These are phyloP conservation scores for Ectobius pallidus DNA, from an alignment of 2,888 invertebrate genomes.

Conservation along the genomic window DNA sequence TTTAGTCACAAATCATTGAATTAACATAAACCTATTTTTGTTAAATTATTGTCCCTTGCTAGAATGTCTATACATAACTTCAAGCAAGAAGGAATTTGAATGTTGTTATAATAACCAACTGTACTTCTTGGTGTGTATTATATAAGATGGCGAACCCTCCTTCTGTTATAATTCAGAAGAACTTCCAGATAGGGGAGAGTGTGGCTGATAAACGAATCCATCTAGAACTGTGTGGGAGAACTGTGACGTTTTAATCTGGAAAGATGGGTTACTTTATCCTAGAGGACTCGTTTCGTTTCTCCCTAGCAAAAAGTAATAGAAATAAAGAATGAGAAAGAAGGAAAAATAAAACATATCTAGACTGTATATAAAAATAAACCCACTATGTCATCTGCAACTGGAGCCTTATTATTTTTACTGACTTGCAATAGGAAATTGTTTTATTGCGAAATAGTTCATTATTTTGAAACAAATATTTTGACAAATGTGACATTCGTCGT, in stretches of 20 bases:
- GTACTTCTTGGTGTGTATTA: too few relatives aligned
- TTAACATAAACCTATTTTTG: too few relatives aligned
- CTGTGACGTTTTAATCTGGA: constrained; percentile 19
- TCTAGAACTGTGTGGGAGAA: not conserved
- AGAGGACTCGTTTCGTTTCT: not conserved
- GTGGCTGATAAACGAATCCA: not conserved
- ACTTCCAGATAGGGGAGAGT: not conserved
- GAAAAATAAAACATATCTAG: not conserved
- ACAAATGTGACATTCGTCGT: too few relatives aligned
- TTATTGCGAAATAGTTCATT: too few relatives aligned
- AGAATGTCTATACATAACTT: too few relatives aligned
- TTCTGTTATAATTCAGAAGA: not conserved
- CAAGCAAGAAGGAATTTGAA: too few relatives aligned
- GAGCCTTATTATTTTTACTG: not conserved
- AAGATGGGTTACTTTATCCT: not conserved
- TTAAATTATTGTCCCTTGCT: too few relatives aligned
- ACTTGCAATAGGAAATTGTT: too few relatives aligned
- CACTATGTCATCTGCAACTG: not conserved
- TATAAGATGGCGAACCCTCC: too few relatives aligned
- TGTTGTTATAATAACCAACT: too few relatives aligned
- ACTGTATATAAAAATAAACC: not conserved
- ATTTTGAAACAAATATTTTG: too few relatives aligned
- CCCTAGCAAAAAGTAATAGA: not conserved
- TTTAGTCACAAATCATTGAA: too few relatives aligned
- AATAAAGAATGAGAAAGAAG: not conserved